phyloP scores from a whole-genome alignment of 2,888 invertebrate species.

The Anagyrus pseudococci region DNA sequence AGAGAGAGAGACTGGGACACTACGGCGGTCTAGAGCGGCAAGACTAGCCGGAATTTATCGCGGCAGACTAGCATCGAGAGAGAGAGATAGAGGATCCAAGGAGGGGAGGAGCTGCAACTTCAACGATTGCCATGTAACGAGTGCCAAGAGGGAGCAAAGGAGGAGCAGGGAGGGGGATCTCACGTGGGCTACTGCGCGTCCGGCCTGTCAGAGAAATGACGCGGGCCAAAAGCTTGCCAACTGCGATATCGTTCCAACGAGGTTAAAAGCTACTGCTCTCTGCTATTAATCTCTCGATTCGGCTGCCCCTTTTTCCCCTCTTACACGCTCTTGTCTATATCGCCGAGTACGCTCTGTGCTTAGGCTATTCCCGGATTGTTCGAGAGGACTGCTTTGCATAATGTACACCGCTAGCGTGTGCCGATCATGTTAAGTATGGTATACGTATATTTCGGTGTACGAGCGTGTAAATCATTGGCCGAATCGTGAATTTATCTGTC shows the following conservation, averaged over 20 bases:
- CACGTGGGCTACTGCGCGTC: constrained; percentile 12
- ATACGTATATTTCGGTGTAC: neutral
- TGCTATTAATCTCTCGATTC: constrained; percentile 31
- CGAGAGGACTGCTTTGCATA: neutral
- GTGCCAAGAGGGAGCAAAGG: constrained; percentile 18
- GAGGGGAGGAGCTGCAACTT: constrained; percentile 15
- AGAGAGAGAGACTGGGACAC: neutral
- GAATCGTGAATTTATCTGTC: neutral
- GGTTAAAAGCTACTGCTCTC: constrained; percentile 20
- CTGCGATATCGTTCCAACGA: constrained; percentile 34
- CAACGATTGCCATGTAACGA: constrained; percentile 4
- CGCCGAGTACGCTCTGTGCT: neutral
- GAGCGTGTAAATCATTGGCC: neutral
- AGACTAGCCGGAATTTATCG: constrained; percentile 35
- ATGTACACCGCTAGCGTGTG: neutral
- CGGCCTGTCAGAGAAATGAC: constrained; percentile 29
- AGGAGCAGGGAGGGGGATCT: constrained; percentile 19
- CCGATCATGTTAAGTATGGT: neutral
- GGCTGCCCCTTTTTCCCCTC: no score
- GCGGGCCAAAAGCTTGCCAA: constrained; percentile 33
- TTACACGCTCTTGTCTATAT: constrained; percentile 24
- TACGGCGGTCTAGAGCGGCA: neutral
- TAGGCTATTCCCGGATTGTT: constrained; percentile 5
- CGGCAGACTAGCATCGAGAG: neutral
- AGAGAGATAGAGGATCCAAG: constrained; percentile 3